A percentile compares a stretch with the other conserved stretches of the same genome.
Conservation (phyloP, 2,113 vertebrate genomes). For the Malaclemys terrapin region DNA sequence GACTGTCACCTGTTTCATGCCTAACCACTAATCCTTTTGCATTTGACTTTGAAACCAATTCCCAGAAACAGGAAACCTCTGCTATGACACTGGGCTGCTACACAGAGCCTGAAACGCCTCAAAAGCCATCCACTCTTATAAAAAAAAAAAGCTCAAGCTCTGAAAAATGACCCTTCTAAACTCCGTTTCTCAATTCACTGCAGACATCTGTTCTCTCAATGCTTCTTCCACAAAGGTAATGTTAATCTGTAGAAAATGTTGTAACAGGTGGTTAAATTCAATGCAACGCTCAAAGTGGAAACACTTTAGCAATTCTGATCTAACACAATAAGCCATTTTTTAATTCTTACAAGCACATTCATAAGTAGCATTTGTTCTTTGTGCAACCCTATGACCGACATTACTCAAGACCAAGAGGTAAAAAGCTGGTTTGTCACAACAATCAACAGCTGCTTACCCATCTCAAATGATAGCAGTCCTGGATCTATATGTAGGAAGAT, state of each 20-base stretch:
- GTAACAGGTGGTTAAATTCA: conserved; percentile 16
- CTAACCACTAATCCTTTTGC: neutral
- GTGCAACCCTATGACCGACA: neutral
- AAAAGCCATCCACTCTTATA: neutral
- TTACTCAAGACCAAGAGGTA: neutral
- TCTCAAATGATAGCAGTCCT: neutral
- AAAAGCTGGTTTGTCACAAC: neutral
- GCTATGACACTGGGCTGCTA: neutral
- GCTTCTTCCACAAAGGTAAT: neutral
- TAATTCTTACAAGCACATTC: neutral
- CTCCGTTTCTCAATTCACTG: neutral
- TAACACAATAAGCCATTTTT: neutral
- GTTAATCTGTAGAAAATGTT: conserved; percentile 24
- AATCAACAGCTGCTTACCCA: neutral
- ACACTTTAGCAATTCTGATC: neutral
- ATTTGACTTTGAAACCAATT: conserved; percentile 12
- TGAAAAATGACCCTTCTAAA: conserved; percentile 3
- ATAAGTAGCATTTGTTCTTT: accelerated
- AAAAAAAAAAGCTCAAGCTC: neutral
- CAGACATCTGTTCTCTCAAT: neutral
- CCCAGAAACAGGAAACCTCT: conserved; percentile 25
- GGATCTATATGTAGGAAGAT: neutral
- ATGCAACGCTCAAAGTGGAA: neutral
- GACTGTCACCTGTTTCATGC: accelerated
- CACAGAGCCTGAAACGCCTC: neutral